Evolutionary conservation across 2,797 vertebrate genomes (phyloP), one percentile per base, ranked within the genome.

Genomic region (Urocyon cinereoargenteus): DNA sequence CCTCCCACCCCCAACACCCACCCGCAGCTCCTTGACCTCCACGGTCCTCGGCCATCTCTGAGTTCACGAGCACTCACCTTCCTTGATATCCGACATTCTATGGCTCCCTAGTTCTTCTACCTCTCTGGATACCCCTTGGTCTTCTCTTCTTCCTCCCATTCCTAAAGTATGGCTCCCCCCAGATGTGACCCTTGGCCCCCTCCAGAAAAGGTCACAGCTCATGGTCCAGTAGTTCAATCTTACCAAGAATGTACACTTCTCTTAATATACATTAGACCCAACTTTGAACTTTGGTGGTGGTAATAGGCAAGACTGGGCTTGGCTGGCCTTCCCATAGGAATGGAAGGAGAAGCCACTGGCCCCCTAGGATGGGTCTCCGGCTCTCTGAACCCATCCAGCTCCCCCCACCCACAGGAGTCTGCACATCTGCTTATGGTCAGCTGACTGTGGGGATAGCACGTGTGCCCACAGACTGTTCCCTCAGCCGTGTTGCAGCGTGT

Each of bases 401-500:
- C 53, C n/a, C 57, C 18, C 0, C 7, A 3, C 57, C 11, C 40
- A 64, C 1, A 18, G 66, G 72, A 16, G 7, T 13, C 0, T 55
- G 59, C 11, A 61, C 40, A 11, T 49, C 28, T 26, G 64, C 11
- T 13, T 8, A 2, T 0, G 5, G 62, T 57, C 24, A 79, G 57
- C 45, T 22, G 85, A 79, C 51, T 13, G 5, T 5, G 3, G 28
- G 19, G 28, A 0, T 0, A 8, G 31, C n/a, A 49, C 9, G 55
- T 1, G 5, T 0, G 12, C 28, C 24, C 0, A 7, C 4, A 28
- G 13, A 12, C 53, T 18, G 36, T 57, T 73, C 9, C 73, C 26
- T 59, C 5, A 16, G 53, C 73, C 1, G 0, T 0, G 19, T 5
- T 36, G 40, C 40, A 45, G 40, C 40, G 40, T 45, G 40, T 45